A percentile compares a stretch with the other conserved stretches of the same genome.
These are phyloP conservation scores for Malurus alboscapulatus DNA, from an alignment of 2,113 vertebrate species.

Conservation along the genomic window DNA sequence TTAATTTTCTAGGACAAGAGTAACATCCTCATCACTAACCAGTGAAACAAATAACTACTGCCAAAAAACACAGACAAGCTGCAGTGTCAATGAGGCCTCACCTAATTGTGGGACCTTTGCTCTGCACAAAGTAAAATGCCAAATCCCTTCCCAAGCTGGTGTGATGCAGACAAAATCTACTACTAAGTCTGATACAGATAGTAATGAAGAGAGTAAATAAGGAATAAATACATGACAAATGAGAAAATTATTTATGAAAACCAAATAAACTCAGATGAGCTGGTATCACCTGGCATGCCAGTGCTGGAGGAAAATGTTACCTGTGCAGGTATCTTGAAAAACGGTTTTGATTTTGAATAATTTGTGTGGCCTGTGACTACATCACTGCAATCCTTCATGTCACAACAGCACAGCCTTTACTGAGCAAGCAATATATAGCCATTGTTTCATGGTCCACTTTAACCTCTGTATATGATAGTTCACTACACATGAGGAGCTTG, in stretches of 20 bases:
- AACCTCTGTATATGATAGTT: background rate
- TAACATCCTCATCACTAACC: background rate
- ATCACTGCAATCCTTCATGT: background rate
- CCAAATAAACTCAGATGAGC: background rate
- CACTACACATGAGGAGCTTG: background rate
- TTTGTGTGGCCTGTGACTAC: background rate
- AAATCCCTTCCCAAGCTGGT: background rate
- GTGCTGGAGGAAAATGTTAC: background rate
- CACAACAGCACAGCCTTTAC: background rate
- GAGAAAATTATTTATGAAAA: background rate
- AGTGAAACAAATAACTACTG: background rate
- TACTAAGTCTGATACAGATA: background rate
- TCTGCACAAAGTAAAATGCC: background rate
- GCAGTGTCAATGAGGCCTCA: background rate
- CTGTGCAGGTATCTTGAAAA: background rate
- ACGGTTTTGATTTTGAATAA: background rate
- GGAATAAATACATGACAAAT: background rate
- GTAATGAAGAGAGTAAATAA: background rate
- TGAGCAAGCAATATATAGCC: background rate
- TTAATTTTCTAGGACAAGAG: background rate
- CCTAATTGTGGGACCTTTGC: background rate
- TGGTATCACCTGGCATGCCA: background rate
- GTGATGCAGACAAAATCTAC: background rate
- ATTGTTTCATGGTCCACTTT: background rate
- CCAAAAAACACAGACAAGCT: background rate